Conservation (phyloP, 2,888 invertebrate species). For the Pandemis corylana region DNA sequence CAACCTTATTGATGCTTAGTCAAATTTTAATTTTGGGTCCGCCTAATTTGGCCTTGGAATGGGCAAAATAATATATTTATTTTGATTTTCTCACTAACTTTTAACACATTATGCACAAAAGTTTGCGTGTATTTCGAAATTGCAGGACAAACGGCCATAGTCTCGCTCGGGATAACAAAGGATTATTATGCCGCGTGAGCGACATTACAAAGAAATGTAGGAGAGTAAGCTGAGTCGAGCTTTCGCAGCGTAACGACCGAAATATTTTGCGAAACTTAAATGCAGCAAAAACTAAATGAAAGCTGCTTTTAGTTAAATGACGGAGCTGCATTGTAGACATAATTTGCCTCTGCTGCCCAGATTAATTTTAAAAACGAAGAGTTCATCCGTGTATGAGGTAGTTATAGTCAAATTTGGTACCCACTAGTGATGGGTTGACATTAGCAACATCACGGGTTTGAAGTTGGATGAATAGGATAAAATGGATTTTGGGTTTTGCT, state of each 20-base stretch:
- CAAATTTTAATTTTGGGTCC: background rate
- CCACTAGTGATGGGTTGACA: too few relatives aligned
- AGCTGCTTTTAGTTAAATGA: slow-evolving; percentile 41
- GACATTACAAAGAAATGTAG: slow-evolving; percentile 41
- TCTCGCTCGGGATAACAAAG: slow-evolving; percentile 41
- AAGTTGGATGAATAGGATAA: too few relatives aligned
- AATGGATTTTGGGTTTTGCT: too few relatives aligned
- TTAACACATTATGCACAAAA: slow-evolving; percentile 36
- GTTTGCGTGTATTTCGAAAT: slow-evolving; percentile 41
- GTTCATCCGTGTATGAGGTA: background rate
- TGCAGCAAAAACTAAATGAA: slow-evolving; percentile 41
- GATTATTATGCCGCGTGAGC: slow-evolving; percentile 43
- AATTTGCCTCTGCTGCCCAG: background rate
- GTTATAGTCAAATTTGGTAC: too few relatives aligned
- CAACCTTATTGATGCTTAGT: too few relatives aligned
- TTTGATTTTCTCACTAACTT: background rate
- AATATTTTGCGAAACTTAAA: slow-evolving; percentile 38
- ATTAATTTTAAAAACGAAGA: background rate
- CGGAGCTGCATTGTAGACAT: slow-evolving; percentile 32
- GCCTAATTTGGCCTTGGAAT: background rate
- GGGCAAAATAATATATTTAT: background rate
- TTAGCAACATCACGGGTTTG: too few relatives aligned
- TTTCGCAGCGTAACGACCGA: slow-evolving; percentile 25
- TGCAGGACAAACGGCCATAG: slow-evolving; percentile 39
- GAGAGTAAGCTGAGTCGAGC: slow-evolving; percentile 34